phyloP scores from a whole-genome alignment of 1,140 invertebrate genomes.

The Orchesella cincta region DNA sequence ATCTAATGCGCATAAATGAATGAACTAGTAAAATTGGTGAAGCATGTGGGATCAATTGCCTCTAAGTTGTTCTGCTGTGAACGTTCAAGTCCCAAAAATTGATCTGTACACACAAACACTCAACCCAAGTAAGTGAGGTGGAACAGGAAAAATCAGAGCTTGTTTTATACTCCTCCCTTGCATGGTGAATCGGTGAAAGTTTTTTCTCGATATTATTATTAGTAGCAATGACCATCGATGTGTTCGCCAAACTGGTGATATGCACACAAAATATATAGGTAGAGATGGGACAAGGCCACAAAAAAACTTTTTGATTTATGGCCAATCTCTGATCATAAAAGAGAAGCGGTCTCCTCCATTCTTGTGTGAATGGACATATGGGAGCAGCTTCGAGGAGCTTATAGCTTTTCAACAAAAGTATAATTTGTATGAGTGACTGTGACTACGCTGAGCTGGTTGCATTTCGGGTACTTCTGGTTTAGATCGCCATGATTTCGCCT shows the following conservation, averaged over 20 bases:
- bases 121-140: too few species aligned
- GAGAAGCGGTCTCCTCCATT: neutral
- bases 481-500: conserved; percentile 15
- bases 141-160: too few species aligned
- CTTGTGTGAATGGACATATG: neutral
- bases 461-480: conserved; percentile 10
- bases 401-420: neutral
- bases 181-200: too few species aligned
- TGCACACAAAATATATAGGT: neutral
- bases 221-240: conserved; percentile 14
- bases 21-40: neutral
- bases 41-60: conserved; percentile 5
- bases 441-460: neutral
- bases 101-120: too few species aligned
- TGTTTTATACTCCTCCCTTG: too few species aligned
- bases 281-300: conserved; percentile 3
- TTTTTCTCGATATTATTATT: too few species aligned
- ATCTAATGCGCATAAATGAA: neutral
- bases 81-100: too few species aligned
- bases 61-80: neutral
- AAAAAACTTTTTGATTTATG: conserved; percentile 22
- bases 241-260: neutral
- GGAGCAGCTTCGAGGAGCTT: too few species aligned
- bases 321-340: conserved; percentile 11
- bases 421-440: neutral